Conservation (phyloP, 2,888 invertebrate genomes). For the Luperina nickerlii region DNA sequence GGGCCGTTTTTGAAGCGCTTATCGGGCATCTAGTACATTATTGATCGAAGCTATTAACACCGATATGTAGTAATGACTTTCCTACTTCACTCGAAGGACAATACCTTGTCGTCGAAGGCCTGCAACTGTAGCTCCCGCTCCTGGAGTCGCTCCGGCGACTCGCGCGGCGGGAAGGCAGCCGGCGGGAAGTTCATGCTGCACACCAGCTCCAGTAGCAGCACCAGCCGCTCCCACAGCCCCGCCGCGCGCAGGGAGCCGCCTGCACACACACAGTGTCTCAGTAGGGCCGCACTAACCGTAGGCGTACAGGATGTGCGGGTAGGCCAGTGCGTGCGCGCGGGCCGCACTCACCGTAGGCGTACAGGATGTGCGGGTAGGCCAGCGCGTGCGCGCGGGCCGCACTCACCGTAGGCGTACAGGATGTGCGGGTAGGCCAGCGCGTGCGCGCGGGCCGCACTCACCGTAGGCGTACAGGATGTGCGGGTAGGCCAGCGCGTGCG, state of each 20-base stretch:
- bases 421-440: not conserved
- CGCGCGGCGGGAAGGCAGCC: slow-evolving; percentile 71
- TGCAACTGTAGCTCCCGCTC: slow-evolving; percentile 56
- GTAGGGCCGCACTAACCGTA: slow-evolving; percentile 68
- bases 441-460: too few species aligned
- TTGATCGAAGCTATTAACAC: too few species aligned
- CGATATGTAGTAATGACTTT: not conserved
- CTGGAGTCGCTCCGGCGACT: slow-evolving; percentile 26
- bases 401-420: not conserved
- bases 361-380: too few species aligned
- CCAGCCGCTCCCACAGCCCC: slow-evolving; percentile 94
- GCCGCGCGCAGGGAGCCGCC: slow-evolving; percentile 90
- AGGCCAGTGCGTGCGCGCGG: slow-evolving; percentile 65
- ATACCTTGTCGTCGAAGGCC: slow-evolving; percentile 65
- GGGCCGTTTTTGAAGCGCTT: too few species aligned
- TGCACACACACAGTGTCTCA: slow-evolving; percentile 58
- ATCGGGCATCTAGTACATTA: too few species aligned
- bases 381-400: slow-evolving; percentile 45
- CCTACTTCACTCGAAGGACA: not conserved
- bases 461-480: too few species aligned
- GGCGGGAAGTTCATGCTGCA: slow-evolving; percentile 91
- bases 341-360: too few species aligned
- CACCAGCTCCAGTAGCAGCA: slow-evolving; percentile 93
- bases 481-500: too few species aligned
- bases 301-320: slow-evolving; percentile 76